Conservation (phyloP, 2,888 invertebrate species). For the Drosophila nigritarsus region DNA sequence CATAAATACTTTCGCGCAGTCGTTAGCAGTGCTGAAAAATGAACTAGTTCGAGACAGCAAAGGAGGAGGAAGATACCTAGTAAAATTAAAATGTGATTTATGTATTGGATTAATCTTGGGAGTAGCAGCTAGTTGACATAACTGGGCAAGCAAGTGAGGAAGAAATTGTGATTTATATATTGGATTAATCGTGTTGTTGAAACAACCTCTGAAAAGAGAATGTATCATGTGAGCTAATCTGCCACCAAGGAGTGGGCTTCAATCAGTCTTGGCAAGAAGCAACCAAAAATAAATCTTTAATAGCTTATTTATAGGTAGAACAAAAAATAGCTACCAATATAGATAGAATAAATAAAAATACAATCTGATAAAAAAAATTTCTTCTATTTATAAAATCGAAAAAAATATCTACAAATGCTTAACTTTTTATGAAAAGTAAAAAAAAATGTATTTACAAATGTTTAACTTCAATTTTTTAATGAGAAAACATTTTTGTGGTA, state of each 20-base stretch:
- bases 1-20: constrained; percentile 46
- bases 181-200: neutral
- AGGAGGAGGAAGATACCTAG: constrained; percentile 2
- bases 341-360: neutral
- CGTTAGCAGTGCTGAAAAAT: constrained; percentile 30
- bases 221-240: neutral
- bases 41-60: constrained; percentile 13
- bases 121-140: neutral
- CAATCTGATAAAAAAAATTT: neutral
- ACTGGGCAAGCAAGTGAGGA: neutral
- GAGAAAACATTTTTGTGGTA: fast-evolving
- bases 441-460: too few relatives aligned
- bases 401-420: too few relatives aligned
- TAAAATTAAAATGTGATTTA: constrained; percentile 6
- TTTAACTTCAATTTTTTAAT: neutral
- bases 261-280: neutral
- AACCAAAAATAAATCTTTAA: neutral
- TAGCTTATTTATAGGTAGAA: neutral
- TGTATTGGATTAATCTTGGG: neutral
- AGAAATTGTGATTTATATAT: neutral
- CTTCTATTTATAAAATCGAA: too few relatives aligned
- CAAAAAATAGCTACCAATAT: neutral
- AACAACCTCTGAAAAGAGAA: neutral
- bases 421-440: neutral
- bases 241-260: neutral